These are phyloP conservation scores for Acromyrmex heyeri DNA, from an alignment of 1,140 invertebrate species.

Conservation along the genomic window DNA sequence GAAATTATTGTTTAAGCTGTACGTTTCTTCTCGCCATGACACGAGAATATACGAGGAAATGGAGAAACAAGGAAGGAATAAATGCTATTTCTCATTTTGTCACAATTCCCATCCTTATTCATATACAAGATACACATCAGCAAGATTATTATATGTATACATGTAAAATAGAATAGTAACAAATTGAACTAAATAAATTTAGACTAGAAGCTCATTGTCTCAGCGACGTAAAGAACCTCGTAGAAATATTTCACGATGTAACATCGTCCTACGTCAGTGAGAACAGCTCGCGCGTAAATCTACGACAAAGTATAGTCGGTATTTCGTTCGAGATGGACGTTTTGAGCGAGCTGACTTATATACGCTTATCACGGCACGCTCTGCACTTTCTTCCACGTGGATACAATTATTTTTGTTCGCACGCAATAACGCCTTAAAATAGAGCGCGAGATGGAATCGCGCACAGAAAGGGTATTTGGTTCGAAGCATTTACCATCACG, in stretches of 20 bases:
- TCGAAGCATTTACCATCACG: constrained; percentile 33
- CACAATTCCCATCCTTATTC: not conserved
- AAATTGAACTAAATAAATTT: constrained; percentile 13
- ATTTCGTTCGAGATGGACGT: constrained; percentile 58
- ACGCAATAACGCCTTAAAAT: constrained; percentile 65
- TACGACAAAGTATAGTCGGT: constrained; percentile 9
- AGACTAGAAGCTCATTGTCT: not conserved
- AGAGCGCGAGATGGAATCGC: constrained; percentile 36
- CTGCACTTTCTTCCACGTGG: constrained; percentile 64
- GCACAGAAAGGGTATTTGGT: constrained; percentile 3
- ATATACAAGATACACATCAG: not conserved
- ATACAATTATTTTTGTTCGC: constrained; percentile 67
- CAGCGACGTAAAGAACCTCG: not conserved
- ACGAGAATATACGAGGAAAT: not conserved
- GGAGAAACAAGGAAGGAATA: not conserved
- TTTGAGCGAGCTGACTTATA: constrained; percentile 57
- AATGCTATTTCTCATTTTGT: not conserved
- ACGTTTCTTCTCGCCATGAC: not conserved
- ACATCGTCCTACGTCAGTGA: constrained; percentile 25
- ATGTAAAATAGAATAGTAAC: not conserved
- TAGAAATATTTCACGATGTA: constrained; percentile 35
- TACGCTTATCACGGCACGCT: constrained; percentile 58
- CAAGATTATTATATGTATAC: too few species aligned
- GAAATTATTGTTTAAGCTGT: not conserved
- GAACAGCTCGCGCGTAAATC: constrained; percentile 51